Conservation (phyloP, 2,113 vertebrate genomes). For the Anoura caudifer region DNA sequence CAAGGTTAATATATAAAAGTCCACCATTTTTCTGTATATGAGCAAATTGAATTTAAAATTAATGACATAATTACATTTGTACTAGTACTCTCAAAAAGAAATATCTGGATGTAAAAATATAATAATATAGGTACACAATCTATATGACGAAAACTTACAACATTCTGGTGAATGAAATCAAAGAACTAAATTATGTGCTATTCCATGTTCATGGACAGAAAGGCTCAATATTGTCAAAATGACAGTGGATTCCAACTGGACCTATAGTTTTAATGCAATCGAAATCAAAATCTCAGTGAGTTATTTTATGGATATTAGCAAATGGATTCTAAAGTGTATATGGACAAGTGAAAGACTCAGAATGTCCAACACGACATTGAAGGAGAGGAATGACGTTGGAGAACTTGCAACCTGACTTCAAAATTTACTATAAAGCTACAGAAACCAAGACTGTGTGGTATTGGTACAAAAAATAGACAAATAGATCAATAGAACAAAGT, state of each 20-base stretch:
- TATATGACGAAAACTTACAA: background rate
- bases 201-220: background rate
- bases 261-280: background rate
- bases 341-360: background rate
- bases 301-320: background rate
- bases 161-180: background rate
- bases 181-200: background rate
- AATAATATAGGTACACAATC: background rate
- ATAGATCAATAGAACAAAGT: background rate
- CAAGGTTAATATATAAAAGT: background rate
- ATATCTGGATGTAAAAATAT: background rate
- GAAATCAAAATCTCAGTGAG: background rate
- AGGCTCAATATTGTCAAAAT: background rate
- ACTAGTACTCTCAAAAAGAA: background rate
- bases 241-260: background rate
- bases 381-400: background rate
- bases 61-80: background rate
- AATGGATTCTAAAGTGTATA: background rate
- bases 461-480: background rate
- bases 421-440: background rate
- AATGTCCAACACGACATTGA: background rate
- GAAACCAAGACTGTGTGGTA: background rate
- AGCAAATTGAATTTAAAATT: background rate
- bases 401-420: background rate
- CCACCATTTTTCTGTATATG: background rate